Base-by-base conservation (phyloP, 2,888 invertebrate species). In the Drosophila mercatorum region DNA sequence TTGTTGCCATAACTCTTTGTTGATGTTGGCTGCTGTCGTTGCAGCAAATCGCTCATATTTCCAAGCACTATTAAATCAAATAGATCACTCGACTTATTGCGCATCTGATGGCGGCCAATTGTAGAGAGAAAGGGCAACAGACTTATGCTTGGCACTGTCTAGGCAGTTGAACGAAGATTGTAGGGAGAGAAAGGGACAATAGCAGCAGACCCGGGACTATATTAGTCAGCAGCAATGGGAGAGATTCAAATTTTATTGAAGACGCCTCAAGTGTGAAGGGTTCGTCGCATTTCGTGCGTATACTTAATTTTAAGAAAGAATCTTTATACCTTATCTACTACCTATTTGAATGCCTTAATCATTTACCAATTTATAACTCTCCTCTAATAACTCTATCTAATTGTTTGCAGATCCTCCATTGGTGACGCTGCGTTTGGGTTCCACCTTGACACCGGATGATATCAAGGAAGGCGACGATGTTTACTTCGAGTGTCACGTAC, bases 391-490 rank as follows among this genome's bases (percentile, higher is more conserved):
- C 38, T 52, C 14, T 49, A 8, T 43, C 36, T 52, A 43, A 44
- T 64, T 44, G 26, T 88, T 91, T 93, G 31, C 94, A 97, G 97
- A 97, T 94, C 96, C 97, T 14, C 97, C 97, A 55, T 95, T 97
- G 91, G 97, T 97, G 74, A 95, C 95, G 62, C 93, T 97, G 83
- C 94, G 96, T 72, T 94, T 97, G 80, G 97, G 97, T 90, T 96
- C 96, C 91, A 97, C 97, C 68, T 94, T 97, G 81, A 96, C 96
- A 88, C 95, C 97, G 67, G 96, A 96, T 80, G 97, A 97, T 94
- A 97, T 97, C 94, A 97, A 97, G 93, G 97, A 97, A 93, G 97
- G 97, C 59, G 97, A 97, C 91, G 97, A 97, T 93, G 97, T 97
- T 71, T 97, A 97, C 94, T 97, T 97, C 93, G 97, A 97, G 94